phyloP scores from a whole-genome alignment of 2,797 vertebrate genomes.

The Naso thynnoides region DNA sequence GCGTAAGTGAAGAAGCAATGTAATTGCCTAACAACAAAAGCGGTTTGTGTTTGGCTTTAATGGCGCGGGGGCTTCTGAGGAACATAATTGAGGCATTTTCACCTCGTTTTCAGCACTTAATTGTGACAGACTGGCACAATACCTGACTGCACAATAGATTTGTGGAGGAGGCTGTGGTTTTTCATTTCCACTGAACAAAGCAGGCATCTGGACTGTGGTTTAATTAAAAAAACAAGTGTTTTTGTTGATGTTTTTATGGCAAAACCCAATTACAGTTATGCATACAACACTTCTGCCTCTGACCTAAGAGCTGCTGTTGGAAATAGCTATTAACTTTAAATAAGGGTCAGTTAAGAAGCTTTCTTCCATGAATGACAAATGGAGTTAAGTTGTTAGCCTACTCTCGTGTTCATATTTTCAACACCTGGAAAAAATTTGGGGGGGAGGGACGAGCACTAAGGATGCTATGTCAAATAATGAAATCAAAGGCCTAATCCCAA shows the following conservation, averaged over 20 bases:
- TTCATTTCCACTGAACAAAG: slow-evolving; percentile 10
- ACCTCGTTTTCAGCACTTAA: slow-evolving; percentile 54
- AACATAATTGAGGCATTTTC: slow-evolving; percentile 68
- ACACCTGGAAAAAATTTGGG: no score
- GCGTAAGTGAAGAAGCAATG: slow-evolving; percentile 49
- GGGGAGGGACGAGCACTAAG: no score
- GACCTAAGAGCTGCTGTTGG: neutral
- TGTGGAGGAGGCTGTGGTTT: slow-evolving; percentile 34
- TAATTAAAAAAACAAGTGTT: slow-evolving; percentile 24
- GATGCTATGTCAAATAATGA: neutral
- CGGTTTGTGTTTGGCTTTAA: slow-evolving; percentile 60
- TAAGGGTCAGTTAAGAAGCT: neutral
- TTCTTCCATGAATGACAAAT: no score
- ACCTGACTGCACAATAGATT: slow-evolving; percentile 58
- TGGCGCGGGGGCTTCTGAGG: slow-evolving; percentile 37
- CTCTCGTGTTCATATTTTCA: no score
- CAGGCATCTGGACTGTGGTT: slow-evolving; percentile 26
- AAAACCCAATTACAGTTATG: slow-evolving; percentile 14
- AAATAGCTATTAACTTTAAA: slow-evolving; percentile 13
- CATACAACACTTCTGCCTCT: neutral
- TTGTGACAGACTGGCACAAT: slow-evolving; percentile 58
- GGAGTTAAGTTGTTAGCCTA: no score
- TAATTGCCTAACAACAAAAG: slow-evolving; percentile 66
- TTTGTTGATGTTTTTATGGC: slow-evolving; percentile 3
- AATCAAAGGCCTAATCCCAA: no score